Conservation (phyloP, 2,113 vertebrate species). For the Phasianus colchicus region DNA sequence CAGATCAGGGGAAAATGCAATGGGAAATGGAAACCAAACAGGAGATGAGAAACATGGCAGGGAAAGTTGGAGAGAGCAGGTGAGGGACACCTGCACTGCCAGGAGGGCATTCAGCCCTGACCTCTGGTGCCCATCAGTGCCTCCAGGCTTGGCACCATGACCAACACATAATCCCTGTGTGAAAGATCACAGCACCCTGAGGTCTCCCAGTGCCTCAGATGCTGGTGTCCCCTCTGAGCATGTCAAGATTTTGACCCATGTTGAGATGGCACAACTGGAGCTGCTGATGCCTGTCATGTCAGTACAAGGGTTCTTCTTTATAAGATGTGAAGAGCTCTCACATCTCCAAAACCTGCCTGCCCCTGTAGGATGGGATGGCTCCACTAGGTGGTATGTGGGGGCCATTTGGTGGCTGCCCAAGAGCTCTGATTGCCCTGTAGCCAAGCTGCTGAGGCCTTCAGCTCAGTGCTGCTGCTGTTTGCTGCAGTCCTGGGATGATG, state of each 20-base stretch:
- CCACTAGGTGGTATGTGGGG: not conserved
- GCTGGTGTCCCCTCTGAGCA: not conserved
- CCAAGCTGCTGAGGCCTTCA: not conserved
- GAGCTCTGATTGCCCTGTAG: not conserved
- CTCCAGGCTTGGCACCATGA: not conserved
- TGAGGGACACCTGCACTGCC: not conserved
- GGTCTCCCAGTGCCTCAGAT: not conserved
- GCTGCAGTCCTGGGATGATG: not conserved
- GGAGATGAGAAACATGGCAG: not conserved
- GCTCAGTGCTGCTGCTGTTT: not conserved
- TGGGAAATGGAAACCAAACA: not conserved
- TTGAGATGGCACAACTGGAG: not conserved
- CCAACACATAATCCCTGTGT: not conserved
- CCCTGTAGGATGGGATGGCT: not conserved
- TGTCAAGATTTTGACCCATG: too few species aligned
- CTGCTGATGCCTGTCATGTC: accelerated
- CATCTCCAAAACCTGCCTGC: not conserved
- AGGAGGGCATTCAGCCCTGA: not conserved
- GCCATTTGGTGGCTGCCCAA: not conserved
- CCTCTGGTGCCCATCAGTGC: not conserved
- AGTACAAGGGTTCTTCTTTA: not conserved
- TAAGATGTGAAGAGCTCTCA: not conserved
- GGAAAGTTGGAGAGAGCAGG: not conserved
- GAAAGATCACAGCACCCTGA: not conserved
- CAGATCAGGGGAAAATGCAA: not conserved